phyloP scores from a whole-genome alignment of 1,140 invertebrate genomes.

The Brachionus sp. region DNA sequence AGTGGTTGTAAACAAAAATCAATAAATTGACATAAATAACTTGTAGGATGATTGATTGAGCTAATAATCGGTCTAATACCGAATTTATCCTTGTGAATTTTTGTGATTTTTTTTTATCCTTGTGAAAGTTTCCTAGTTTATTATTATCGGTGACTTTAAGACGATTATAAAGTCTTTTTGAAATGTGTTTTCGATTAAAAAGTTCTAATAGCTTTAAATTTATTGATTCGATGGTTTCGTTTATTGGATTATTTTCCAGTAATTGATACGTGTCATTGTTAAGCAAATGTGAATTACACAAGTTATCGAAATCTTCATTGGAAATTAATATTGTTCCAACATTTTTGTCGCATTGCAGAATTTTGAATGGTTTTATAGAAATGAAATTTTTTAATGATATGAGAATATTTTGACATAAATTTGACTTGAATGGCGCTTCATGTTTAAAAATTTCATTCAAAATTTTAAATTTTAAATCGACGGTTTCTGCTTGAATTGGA shows the following conservation, averaged over 20 bases:
- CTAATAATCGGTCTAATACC: neutral
- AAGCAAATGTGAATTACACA: neutral
- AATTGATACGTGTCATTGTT: neutral
- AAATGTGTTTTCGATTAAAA: neutral
- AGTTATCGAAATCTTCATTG: neutral
- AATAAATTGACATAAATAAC: neutral
- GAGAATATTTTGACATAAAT: no score
- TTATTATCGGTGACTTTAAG: neutral
- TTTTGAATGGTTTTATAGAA: neutral
- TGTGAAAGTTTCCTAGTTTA: neutral
- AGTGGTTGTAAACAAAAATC: neutral
- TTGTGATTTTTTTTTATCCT: neutral
- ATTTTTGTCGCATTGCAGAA: constrained; percentile 22
- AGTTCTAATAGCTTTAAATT: neutral
- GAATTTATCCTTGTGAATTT: constrained; percentile 15
- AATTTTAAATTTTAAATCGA: no score
- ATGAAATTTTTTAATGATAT: no score
- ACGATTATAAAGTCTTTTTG: neutral
- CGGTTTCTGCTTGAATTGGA: no score
- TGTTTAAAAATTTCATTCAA: no score
- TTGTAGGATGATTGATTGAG: neutral
- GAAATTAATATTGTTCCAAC: neutral
- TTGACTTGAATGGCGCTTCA: no score
- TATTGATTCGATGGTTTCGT: neutral
- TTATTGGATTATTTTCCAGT: neutral